Conservation (phyloP, 2,888 invertebrate genomes). For the Leucophenga maculata region DNA sequence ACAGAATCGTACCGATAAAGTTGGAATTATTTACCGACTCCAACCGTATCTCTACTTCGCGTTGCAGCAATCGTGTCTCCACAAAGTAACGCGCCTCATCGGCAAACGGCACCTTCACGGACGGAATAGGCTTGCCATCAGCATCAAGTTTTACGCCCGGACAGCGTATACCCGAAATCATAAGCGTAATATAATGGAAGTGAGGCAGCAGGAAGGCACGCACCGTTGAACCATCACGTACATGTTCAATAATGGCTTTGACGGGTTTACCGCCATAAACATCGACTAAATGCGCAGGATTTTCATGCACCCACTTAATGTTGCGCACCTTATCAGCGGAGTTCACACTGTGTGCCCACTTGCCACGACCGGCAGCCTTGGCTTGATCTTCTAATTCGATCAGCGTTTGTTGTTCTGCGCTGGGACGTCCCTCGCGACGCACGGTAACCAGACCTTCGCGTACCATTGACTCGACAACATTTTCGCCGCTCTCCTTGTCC, state of each 20-base stretch:
- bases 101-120: constrained; percentile 79
- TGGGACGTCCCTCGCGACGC: constrained; percentile 77
- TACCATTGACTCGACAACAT: constrained; percentile 89
- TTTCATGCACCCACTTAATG: constrained; percentile 91
- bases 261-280: constrained; percentile 88
- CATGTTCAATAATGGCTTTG: constrained; percentile 96
- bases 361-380: constrained; percentile 89
- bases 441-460: constrained; percentile 92
- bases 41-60: constrained; percentile 90
- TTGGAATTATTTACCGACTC: constrained; percentile 95
- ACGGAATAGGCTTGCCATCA: constrained; percentile 81
- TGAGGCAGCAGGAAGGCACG: constrained; percentile 92
- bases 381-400: constrained; percentile 92
- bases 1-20: constrained; percentile 93
- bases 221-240: constrained; percentile 96
- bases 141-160: constrained; percentile 85
- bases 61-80: constrained; percentile 91
- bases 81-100: constrained; percentile 96
- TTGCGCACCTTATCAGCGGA: constrained; percentile 83
- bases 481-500: constrained; percentile 85
- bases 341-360: constrained; percentile 76
- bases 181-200: constrained; percentile 92
- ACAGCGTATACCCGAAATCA: constrained; percentile 94
- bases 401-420: constrained; percentile 81
- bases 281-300: constrained; percentile 86